phyloP scores from a whole-genome alignment of 2,113 vertebrate species.

The Carlito syrichta region DNA sequence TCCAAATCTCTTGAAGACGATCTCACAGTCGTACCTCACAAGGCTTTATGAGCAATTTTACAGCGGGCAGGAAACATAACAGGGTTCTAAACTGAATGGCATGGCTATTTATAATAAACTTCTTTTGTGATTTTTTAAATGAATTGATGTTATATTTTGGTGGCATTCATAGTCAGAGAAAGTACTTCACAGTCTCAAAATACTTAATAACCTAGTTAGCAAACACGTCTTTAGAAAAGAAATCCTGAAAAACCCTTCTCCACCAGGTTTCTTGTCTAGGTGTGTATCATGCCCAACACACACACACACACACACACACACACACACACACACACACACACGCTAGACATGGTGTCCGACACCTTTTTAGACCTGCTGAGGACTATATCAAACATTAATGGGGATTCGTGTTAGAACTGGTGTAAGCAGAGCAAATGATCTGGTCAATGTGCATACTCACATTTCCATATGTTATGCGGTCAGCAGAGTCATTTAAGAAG shows the following conservation, averaged over 20 bases:
- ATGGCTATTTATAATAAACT: neutral
- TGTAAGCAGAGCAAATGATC: conserved; percentile 85
- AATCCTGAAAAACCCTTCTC: neutral
- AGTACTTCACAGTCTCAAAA: conserved; percentile 52
- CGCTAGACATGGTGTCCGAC: conserved; percentile 80
- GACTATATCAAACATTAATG: conserved; percentile 87
- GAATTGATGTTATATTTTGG: conserved; percentile 30
- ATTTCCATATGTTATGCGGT: conserved; percentile 83
- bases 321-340: no score
- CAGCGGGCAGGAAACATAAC: neutral
- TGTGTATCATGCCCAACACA: conserved; percentile 44
- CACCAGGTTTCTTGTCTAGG: conserved; percentile 23
- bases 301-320: no score
- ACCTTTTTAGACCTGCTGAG: conserved; percentile 82
- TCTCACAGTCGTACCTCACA: neutral
- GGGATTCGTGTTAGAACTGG: conserved; percentile 85
- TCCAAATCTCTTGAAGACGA: neutral
- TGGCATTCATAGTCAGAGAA: conserved; percentile 44
- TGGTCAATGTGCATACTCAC: conserved; percentile 79
- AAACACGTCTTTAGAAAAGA: conserved; percentile 48
- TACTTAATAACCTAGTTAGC: conserved; percentile 61
- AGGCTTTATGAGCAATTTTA: neutral
- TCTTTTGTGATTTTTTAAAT: neutral
- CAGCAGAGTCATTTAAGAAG: conserved; percentile 80
- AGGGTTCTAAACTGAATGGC: neutral